A percentile compares a stretch with the other conserved stretches of the same genome.
Conservation (phyloP, 2,113 vertebrate species). For the Vulpes lagopus region DNA sequence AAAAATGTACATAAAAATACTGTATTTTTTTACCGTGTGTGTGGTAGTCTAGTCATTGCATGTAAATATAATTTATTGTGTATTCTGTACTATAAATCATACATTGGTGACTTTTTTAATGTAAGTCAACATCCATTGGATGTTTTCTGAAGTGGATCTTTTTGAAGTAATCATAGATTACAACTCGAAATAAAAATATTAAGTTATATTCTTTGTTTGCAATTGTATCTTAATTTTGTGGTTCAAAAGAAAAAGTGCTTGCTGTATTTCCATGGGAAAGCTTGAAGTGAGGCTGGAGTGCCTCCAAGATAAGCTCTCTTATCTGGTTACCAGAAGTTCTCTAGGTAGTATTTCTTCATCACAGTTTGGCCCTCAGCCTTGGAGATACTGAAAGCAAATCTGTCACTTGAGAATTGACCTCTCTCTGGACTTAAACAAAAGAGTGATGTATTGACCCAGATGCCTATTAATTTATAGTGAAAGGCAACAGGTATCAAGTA, state of each 20-base stretch:
- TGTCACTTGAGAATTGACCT: conserved; percentile 43
- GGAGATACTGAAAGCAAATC: conserved; percentile 20
- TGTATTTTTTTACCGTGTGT: conserved; percentile 90
- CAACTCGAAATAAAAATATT: conserved; percentile 81
- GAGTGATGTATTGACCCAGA: conserved; percentile 3
- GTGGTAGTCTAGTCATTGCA: conserved; percentile 92
- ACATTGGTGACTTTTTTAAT: conserved; percentile 79
- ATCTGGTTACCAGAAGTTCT: neutral
- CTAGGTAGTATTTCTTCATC: neutral
- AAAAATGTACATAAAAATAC: conserved; percentile 91
- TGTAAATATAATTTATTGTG: conserved; percentile 99
- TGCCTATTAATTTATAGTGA: conserved; percentile 5
- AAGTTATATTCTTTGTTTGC: conserved; percentile 39
- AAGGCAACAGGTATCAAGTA: neutral
- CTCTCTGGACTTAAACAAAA: conserved; percentile 14
- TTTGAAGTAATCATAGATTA: conserved; percentile 75
- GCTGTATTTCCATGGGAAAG: neutral
- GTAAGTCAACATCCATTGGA: conserved; percentile 70
- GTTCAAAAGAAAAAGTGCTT: conserved; percentile 34
- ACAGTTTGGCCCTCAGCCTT: conserved; percentile 13
- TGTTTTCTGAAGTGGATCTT: conserved; percentile 77
- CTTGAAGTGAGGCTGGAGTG: neutral
- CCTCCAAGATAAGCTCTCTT: neutral
- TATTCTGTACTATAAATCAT: conserved; percentile 83
- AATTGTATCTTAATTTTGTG: conserved; percentile 14